Conservation (phyloP, 2,797 vertebrate species). For the Sebastes iracundus region DNA sequence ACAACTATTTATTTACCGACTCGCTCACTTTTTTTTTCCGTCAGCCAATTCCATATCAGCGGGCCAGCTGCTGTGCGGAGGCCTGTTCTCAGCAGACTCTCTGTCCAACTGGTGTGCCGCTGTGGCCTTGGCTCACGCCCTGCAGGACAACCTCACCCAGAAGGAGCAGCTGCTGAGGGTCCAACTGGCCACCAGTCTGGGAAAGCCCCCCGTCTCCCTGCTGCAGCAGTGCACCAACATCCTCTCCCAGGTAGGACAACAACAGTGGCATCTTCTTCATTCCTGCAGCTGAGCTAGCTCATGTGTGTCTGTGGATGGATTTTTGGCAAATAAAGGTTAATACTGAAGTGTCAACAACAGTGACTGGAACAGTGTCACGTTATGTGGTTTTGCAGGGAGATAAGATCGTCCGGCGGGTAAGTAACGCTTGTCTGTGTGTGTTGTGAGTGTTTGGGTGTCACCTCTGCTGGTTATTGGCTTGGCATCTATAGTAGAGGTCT, state of each 20-base stretch:
- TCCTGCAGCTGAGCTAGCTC: not conserved
- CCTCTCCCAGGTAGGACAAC: slow-evolving; percentile 91
- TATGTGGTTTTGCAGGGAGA: slow-evolving; percentile 98
- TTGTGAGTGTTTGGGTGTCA: slow-evolving; percentile 71
- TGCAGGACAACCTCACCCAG: slow-evolving; percentile 95
- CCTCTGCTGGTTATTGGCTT: slow-evolving; percentile 74
- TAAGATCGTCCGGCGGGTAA: slow-evolving; percentile 99
- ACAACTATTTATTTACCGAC: not conserved
- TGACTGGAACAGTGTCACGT: slow-evolving; percentile 78
- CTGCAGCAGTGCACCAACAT: slow-evolving; percentile 99
- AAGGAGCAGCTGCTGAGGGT: slow-evolving; percentile 97
- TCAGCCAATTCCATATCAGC: slow-evolving; percentile 94
- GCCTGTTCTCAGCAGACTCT: slow-evolving; percentile 95
- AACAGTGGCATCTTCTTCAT: not conserved
- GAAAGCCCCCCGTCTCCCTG: slow-evolving; percentile 95
- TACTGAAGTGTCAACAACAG: slow-evolving; percentile 29
- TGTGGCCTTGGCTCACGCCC: slow-evolving; percentile 93
- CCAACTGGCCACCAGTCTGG: slow-evolving; percentile 95
- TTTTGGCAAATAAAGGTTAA: not conserved
- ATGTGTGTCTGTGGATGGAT: not conserved
- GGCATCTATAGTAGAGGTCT: slow-evolving; percentile 76
- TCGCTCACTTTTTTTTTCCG: not conserved
- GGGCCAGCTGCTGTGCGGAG: slow-evolving; percentile 95
- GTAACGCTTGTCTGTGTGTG: slow-evolving; percentile 81
- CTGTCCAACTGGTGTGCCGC: slow-evolving; percentile 98